Evolutionary conservation across 1,140 invertebrate species (phyloP), one percentile per base, ranked within the genome.

Genomic region (Onthophagus taurus): DNA sequence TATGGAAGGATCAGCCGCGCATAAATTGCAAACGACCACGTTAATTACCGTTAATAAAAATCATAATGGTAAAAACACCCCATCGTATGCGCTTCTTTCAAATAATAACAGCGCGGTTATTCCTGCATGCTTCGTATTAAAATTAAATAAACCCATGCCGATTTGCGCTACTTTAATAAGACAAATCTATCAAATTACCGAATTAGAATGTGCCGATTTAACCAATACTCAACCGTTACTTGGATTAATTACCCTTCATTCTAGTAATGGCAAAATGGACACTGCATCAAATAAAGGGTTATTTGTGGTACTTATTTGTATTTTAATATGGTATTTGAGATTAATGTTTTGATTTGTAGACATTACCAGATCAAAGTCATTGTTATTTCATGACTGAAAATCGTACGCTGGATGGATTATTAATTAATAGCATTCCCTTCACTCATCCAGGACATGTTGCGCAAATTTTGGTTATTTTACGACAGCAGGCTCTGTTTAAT

Each of bases 361-460:
- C 82, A 34, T 69, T 96, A 18, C 88, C 89, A 0, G 91, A 94
- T 59, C 91, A 96, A 58, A 80, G 82, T 23, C 93, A 97, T 61
- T 90, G 88, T 59, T 97, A 95, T 61, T 91, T 90, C 62, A 76
- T 97, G 68, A 92, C 86, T 3, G 85, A 90, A 58, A 78, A 77
- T 45, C 77, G 77, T 49, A 77, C 75, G 9, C 72, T 95, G 65
- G 77, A 84, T 35, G 91, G 87, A 2, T 79, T 87, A 20, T 62
- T 91, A 53, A 80, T 96, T 12, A 74, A 75, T 13, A 82, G 78
- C 41, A 82, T 97, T 45, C 88, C 90, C 0, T 96, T 96, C 62
- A 92, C 88, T 2, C 91, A 96, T 70, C 92, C 92, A 2, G 83
- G 83, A 5, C 87, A 94, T 60, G 89, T 97, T n/a, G 81, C 90